A percentile compares a stretch with the other conserved stretches of the same genome.
Conservation (phyloP, 2,797 vertebrate species). For the Eulemur rubriventer region DNA sequence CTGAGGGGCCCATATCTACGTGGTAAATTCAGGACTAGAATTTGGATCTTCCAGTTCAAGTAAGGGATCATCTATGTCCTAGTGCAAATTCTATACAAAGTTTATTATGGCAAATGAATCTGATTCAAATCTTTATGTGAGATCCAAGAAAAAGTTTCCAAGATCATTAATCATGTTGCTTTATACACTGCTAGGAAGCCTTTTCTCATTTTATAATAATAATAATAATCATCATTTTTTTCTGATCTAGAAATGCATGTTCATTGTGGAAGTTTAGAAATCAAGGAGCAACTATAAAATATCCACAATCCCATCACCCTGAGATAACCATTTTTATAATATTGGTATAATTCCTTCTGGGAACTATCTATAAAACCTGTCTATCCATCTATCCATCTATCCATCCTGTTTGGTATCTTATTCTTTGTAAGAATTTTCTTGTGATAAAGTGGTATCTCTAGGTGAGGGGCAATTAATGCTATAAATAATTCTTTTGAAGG, state of each 20-base stretch:
- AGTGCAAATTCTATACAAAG: neutral
- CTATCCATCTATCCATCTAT: neutral
- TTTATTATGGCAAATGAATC: neutral
- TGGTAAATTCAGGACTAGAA: neutral
- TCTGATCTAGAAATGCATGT: neutral
- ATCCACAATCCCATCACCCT: neutral
- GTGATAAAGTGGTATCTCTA: neutral
- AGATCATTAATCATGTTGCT: neutral
- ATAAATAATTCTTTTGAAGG: neutral
- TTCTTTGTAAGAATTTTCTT: neutral
- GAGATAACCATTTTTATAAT: neutral
- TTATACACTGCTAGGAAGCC: neutral
- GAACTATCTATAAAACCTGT: neutral
- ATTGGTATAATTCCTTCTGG: neutral
- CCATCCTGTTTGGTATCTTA: neutral
- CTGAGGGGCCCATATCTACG: neutral
- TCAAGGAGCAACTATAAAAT: neutral
- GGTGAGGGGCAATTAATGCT: neutral
- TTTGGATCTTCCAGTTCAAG: neutral
- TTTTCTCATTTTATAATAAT: neutral
- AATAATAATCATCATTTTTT: neutral
- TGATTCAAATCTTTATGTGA: neutral
- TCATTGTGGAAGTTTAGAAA: neutral
- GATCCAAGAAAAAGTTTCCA: neutral
- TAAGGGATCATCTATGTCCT: too few species aligned